Percentiles rank a stretch among this genome's conserved stretches.
Evolutionary conservation across 2,113 vertebrate genomes (phyloP).

Genomic region (Eretmochelys imbricata): DNA sequence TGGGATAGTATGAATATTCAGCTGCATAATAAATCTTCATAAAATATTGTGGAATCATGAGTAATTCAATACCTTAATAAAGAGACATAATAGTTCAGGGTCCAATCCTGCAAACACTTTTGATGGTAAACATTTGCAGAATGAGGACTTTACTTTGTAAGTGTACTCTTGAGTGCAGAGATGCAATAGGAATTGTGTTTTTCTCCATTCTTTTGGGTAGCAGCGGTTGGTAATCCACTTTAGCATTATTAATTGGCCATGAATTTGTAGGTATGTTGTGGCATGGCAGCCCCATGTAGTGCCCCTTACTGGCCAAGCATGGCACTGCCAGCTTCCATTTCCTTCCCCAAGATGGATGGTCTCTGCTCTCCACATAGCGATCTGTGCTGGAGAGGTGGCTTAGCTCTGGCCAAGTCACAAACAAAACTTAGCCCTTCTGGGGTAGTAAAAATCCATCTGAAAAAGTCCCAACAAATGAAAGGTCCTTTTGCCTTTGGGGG

Average conservation of each 20-base stretch:
- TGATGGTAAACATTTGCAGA: background rate
- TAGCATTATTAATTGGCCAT: background rate
- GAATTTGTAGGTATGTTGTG: background rate
- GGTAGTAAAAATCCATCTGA: background rate
- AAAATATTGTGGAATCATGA: conserved; percentile 35
- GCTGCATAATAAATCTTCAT: background rate
- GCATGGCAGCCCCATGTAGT: background rate
- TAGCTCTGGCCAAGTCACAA: background rate
- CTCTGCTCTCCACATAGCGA: background rate
- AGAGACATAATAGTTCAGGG: background rate
- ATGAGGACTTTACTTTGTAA: background rate
- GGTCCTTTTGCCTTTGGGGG: background rate
- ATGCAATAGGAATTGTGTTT: background rate
- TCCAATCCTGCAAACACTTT: conserved; percentile 2
- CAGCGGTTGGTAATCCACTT: background rate
- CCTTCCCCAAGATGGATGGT: background rate
- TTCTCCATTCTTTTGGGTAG: background rate
- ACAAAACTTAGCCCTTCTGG: background rate
- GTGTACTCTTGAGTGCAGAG: background rate
- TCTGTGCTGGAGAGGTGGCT: background rate
- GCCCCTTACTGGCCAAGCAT: background rate
- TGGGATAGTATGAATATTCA: conserved; percentile 52
- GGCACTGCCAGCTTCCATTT: background rate
- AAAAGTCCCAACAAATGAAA: background rate
- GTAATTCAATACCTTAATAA: conserved; percentile 22